Evolutionary conservation across 2,888 invertebrate species (phyloP).

Genomic region (Mythimna albipuncta): DNA sequence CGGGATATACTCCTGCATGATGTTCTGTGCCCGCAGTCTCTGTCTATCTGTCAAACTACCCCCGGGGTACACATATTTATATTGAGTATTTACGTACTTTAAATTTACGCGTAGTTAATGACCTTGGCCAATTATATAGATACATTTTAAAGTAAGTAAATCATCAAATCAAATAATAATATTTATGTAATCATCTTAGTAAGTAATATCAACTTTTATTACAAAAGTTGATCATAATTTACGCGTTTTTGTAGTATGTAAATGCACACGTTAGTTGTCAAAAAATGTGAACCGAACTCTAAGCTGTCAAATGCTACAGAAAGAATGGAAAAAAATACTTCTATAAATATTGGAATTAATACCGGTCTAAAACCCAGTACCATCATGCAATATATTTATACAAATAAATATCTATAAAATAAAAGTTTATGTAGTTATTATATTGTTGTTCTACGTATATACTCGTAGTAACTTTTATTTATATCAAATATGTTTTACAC

Average conservation of each 20-base stretch:
- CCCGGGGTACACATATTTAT: neutral
- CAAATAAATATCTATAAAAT: slow-evolving; percentile 12
- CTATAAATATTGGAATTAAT: neutral
- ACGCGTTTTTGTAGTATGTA: neutral
- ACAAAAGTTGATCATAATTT: no score
- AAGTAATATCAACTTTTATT: no score
- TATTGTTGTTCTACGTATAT: neutral
- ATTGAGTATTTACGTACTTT: neutral
- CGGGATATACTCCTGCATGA: neutral
- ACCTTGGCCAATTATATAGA: neutral
- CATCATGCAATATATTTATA: slow-evolving; percentile 32
- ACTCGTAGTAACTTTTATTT: neutral
- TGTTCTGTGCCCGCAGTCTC: neutral
- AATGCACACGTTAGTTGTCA: neutral
- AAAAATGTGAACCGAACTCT: neutral
- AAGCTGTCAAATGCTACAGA: neutral
- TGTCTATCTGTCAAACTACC: neutral
- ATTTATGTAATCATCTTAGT: no score
- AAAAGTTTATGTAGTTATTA: neutral
- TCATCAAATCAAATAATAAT: neutral
- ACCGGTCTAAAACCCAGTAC: neutral
- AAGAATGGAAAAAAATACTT: slow-evolving; percentile 7
- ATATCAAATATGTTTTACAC: neutral
- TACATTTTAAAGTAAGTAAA: neutral
- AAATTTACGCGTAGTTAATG: neutral